phyloP scores from a whole-genome alignment of 2,113 vertebrate genomes.

The Trichomycterus rosablanca region DNA sequence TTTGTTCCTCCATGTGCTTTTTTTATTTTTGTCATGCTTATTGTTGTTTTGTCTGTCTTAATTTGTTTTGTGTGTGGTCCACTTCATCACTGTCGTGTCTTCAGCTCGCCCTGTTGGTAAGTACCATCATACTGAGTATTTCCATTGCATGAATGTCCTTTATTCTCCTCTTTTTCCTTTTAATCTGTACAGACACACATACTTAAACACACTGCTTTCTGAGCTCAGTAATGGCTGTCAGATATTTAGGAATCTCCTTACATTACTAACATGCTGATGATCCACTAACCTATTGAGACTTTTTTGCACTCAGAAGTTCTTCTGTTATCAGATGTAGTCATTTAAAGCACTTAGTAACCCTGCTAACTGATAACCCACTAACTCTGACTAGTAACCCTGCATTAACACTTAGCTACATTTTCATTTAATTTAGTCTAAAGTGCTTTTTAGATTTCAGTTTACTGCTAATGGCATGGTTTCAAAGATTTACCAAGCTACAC shows the following conservation, averaged over 20 bases:
- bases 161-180: conserved; percentile 23
- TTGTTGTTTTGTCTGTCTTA: conserved; percentile 42
- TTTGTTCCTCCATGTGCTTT: conserved; percentile 60
- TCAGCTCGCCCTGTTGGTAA: conserved; percentile 98
- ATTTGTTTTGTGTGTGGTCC: conserved; percentile 63
- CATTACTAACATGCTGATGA: conserved; percentile 41
- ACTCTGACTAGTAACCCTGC: too few species aligned
- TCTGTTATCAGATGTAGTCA: too few species aligned
- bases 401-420: too few species aligned
- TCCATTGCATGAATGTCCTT: conserved; percentile 76
- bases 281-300: conserved; percentile 17
- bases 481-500: too few species aligned
- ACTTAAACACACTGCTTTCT: not conserved
- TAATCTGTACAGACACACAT: conserved; percentile 33
- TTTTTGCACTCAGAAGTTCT: too few species aligned
- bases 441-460: too few species aligned
- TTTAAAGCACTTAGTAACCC: too few species aligned
- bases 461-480: too few species aligned
- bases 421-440: too few species aligned
- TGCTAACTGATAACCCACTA: too few species aligned
- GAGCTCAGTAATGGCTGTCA: too few species aligned
- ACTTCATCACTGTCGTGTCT: conserved; percentile 96
- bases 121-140: conserved; percentile 89
- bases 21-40: conserved; percentile 47
- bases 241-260: not conserved